Evolutionary conservation across 2,888 invertebrate genomes (phyloP).

Genomic region (Tricholauxania praeusta): DNA sequence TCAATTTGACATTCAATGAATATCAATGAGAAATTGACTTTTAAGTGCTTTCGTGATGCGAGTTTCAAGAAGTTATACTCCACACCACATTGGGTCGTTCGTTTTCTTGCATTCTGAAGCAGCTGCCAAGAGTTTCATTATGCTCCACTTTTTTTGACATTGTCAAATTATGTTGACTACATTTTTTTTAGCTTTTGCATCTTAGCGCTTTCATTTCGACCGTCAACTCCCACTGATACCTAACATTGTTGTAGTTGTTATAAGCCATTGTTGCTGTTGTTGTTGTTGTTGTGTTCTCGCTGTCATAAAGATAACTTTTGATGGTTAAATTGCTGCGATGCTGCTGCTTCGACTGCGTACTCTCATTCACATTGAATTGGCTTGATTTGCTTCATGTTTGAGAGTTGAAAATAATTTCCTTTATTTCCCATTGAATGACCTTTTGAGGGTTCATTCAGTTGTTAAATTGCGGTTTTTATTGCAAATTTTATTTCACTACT

Average conservation of each 20-base stretch:
- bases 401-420: background rate
- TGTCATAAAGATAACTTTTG: conserved; percentile 12
- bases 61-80: conserved; percentile 12
- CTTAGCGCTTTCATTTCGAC: background rate
- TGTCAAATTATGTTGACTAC: background rate
- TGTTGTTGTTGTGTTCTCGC: background rate
- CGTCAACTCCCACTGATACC: no score
- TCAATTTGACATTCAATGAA: conserved; percentile 44
- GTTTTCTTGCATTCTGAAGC: no score
- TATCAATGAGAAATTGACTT: conserved; percentile 51
- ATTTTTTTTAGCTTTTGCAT: background rate
- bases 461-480: conserved; percentile 31
- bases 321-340: no score
- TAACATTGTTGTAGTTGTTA: background rate
- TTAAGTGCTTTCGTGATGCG: conserved; percentile 39
- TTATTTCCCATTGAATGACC: conserved; percentile 18
- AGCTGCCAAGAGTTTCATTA: background rate
- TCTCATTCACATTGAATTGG: background rate
- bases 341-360: background rate
- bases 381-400: background rate
- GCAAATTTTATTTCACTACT: background rate
- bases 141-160: conserved; percentile 2
- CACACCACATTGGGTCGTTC: no score
- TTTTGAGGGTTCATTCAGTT: conserved; percentile 22
- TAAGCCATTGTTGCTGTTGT: background rate